Percentiles rank a stretch among this genome's conserved stretches.
phyloP scores from a whole-genome alignment of 2,797 vertebrate species.

The Neosilurus mollespiculum region DNA sequence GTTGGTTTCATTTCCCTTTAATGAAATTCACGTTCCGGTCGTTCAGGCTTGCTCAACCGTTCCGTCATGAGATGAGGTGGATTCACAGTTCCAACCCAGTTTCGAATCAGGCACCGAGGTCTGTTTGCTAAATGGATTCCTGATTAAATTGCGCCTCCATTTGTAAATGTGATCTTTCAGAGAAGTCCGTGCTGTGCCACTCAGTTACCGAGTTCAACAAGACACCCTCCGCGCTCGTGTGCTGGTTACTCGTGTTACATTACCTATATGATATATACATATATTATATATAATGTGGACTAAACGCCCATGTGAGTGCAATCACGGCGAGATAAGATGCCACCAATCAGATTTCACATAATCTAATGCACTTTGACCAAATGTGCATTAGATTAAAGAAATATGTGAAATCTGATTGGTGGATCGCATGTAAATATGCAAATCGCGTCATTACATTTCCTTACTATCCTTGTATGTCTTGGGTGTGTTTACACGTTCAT shows the following conservation, averaged over 20 bases:
- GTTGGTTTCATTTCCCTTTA: not conserved
- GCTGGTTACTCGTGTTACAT: constrained; percentile 7
- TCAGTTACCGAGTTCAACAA: not conserved
- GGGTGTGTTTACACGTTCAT: not conserved
- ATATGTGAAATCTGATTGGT: not conserved
- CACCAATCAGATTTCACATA: too few species aligned
- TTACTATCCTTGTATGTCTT: not conserved
- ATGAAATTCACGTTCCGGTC: not conserved
- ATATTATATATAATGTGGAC: not conserved
- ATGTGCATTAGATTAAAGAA: not conserved
- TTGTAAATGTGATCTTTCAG: constrained; percentile 18
- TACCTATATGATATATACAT: too few species aligned
- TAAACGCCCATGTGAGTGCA: not conserved
- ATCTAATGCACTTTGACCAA: too few species aligned
- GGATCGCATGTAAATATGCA: not conserved
- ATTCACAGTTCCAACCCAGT: not conserved
- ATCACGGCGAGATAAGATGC: not conserved
- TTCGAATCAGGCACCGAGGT: not conserved
- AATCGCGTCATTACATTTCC: not conserved
- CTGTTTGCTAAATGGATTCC: constrained; percentile 9
- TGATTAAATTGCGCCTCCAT: constrained; percentile 27
- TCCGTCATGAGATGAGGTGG: not conserved
- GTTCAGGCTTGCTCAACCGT: not conserved
- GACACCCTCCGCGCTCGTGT: not conserved
- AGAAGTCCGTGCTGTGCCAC: not conserved